Base-by-base conservation (phyloP, 2,113 vertebrate species). In the Addax nasomaculatus region DNA sequence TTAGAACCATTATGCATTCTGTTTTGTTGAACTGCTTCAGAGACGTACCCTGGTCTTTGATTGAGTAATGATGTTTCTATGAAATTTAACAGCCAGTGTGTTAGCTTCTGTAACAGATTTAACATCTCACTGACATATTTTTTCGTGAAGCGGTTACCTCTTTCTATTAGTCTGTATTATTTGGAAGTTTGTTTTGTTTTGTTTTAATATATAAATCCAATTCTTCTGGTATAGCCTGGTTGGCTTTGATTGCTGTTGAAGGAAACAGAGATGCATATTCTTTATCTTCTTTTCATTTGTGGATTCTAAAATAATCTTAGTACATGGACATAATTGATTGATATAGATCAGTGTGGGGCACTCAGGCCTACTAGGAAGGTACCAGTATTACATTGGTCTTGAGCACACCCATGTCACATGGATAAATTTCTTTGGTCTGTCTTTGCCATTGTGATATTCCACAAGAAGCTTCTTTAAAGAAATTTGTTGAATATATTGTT, bases 221-320 rank as follows among this genome's bases (percentile, higher is more conserved):
- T 78, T 96, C 3, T 85, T 95, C 96, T 58, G 64, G 17, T 62
- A 0, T 93, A 43, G 87, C 29, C 55, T 96, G 29, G 5, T 86
- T 96, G 76, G 21, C 79, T 93, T 94, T 94, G 76, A 53, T 58
- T 89, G n/a, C 30, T 76, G 3, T 93, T 94, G 45, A 89, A 97
- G 90, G 23, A 94, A 85, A 33, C 14, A 95, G 19, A 87, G 19
- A 55, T 80, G 27, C 30, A 51, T 80, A 47, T 83, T 93, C 36
- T 88, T 84, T 15, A 60, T 78, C 29, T 45, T 88, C 67, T 96
- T 96, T 89, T 15, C 17, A 80, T 64, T 45, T 90, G 57, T 79
- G n/a, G 11, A 7, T 86, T 95, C 92, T 88, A 53, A 96, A 93
- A 93, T 86, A 93, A 90, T 51, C 39, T 87, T 80, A 53, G 15